Conservation (phyloP, 2,113 vertebrate species). For the Vicugna pacos region DNA sequence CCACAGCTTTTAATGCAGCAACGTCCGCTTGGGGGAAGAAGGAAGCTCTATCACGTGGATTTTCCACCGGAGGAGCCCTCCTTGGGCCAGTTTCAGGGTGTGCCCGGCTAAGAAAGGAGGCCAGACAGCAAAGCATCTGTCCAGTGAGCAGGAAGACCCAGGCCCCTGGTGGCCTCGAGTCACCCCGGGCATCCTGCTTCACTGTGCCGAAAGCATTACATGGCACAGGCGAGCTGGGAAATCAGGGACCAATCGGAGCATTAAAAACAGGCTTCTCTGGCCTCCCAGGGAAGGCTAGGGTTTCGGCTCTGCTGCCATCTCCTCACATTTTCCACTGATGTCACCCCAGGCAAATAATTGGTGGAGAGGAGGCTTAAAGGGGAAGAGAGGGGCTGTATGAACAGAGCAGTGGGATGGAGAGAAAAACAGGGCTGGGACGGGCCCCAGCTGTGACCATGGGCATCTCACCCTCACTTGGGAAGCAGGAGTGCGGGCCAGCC, state of each 20-base stretch:
- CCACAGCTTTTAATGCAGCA: background rate
- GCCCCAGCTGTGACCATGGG: background rate
- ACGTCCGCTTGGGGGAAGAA: background rate
- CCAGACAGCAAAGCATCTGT: background rate
- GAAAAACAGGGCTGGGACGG: background rate
- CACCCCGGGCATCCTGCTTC: constrained; percentile 40
- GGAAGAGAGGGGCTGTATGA: background rate
- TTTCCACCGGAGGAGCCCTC: background rate
- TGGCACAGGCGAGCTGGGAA: constrained; percentile 66
- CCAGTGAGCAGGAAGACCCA: background rate
- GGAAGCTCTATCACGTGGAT: background rate
- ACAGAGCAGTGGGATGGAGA: background rate
- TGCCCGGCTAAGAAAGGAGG: background rate
- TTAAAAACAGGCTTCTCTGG: constrained; percentile 77
- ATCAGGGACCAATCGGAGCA: constrained; percentile 73
- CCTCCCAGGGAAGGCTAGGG: constrained; percentile 69
- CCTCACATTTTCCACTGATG: constrained; percentile 82
- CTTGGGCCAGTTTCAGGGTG: background rate
- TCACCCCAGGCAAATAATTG: constrained; percentile 74
- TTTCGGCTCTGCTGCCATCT: constrained; percentile 71
- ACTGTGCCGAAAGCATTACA: constrained; percentile 57
- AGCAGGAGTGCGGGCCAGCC: background rate
- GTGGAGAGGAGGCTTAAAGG: constrained; percentile 70
- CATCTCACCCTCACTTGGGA: background rate
- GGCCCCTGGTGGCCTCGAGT: constrained; percentile 33